These are phyloP conservation scores for Mobula hypostoma DNA, from an alignment of 2,113 vertebrate species.

Conservation along the genomic window DNA sequence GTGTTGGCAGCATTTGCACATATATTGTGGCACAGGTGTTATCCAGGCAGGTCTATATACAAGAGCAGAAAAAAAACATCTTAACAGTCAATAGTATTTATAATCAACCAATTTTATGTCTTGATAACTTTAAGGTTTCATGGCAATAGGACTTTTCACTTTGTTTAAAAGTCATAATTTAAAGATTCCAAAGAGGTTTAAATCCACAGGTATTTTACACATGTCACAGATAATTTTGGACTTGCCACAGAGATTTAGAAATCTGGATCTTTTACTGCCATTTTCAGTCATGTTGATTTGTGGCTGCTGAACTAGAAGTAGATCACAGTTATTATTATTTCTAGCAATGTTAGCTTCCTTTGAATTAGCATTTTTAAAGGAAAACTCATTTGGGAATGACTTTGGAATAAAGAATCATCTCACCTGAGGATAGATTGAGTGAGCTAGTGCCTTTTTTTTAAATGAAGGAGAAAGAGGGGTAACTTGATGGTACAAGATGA, in stretches of 20 bases:
- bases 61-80: neutral
- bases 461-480: too few relatives aligned
- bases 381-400: neutral
- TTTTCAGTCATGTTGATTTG: neutral
- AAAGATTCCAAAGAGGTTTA: neutral
- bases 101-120: neutral
- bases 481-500: too few relatives aligned
- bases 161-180: conserved; percentile 22
- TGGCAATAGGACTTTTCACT: neutral
- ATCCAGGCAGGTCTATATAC: neutral
- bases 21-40: conserved; percentile 12
- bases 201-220: neutral
- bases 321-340: neutral
- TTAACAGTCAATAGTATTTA: neutral
- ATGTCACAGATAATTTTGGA: neutral
- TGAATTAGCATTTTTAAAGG: neutral
- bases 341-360: neutral
- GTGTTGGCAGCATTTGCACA: neutral
- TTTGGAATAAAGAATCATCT: neutral
- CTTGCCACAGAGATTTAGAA: neutral
- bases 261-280: neutral
- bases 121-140: neutral
- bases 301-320: neutral
- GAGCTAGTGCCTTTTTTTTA: too few relatives aligned
- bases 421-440: too few relatives aligned